phyloP scores from a whole-genome alignment of 2,797 vertebrate species.

The Melanotaenia maccullochi region DNA sequence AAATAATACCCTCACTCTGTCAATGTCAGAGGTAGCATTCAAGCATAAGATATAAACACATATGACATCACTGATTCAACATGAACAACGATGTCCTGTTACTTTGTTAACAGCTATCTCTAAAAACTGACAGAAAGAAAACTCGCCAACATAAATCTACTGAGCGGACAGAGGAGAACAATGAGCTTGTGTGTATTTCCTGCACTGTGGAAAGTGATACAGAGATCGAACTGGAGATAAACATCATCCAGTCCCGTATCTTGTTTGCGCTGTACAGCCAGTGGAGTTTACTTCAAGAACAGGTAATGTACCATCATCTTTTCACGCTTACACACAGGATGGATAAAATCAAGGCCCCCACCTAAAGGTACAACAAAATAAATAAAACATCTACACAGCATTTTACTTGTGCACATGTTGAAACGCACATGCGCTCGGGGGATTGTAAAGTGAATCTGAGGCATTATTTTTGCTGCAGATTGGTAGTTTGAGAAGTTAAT shows the following conservation, averaged over 20 bases:
- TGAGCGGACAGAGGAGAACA: constrained; percentile 16
- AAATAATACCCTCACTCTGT: constrained; percentile 29
- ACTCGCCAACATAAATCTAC: constrained; percentile 3
- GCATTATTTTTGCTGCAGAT: background rate
- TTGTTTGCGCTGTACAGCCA: constrained; percentile 24
- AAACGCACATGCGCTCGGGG: background rate
- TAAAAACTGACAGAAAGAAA: constrained; percentile 33
- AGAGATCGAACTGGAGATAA: constrained; percentile 45
- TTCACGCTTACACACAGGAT: constrained; percentile 18
- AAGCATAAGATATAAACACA: constrained; percentile 41
- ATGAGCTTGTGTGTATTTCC: constrained; percentile 24
- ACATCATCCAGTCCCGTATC: constrained; percentile 43
- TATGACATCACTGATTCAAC: constrained; percentile 30
- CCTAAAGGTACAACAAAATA: constrained; percentile 21
- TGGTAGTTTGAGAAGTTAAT: background rate
- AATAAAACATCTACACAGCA: background rate
- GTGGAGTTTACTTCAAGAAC: constrained; percentile 14
- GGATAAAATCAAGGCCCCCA: constrained; percentile 32
- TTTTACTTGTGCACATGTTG: background rate
- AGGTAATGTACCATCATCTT: constrained; percentile 31
- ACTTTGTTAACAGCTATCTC: constrained; percentile 45
- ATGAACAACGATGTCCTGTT: constrained; percentile 27
- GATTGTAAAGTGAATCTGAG: background rate
- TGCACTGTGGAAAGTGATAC: constrained; percentile 21
- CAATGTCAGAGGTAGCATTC: constrained; percentile 26